Base-by-base conservation (phyloP, 2,797 vertebrate species). In the Pristis pectinata region DNA sequence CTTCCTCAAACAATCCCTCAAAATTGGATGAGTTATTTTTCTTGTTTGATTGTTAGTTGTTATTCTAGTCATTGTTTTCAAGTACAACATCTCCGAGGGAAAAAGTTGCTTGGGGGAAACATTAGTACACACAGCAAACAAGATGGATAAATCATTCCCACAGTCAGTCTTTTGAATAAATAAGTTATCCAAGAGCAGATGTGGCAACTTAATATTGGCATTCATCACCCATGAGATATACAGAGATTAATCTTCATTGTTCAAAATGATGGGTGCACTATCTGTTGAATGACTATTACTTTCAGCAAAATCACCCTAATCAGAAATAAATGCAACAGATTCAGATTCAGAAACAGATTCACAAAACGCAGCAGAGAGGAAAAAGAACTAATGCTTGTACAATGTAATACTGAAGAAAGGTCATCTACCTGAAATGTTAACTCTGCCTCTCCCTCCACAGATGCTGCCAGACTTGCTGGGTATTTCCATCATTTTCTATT, bases 101-200 rank as follows among this genome's bases (percentile, higher is more conserved):
- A 17, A 59, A 87, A 4, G 56, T 87, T 87, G 56, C 59, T 87
- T 30, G n/a, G 53, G 56, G 61, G 61, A 7, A n/a, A 87, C 27
- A 34, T 13, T 87, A 87, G 59, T 56, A 85, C 82, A 44, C 56
- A 85, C 56, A 87, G 30, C 83, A 87, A 59, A 87, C 83, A 87
- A 87, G 56, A 87, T 87, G 53, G 87, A 61, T 87, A 87, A 87
- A 87, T 87, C 83, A 59, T n/a, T 87, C 15, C 34, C 56, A 34
- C 53, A 87, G 53, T 5, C 34, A 30, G 15, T 53, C 83, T 87
- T 30, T 87, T 30, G 53, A 61, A 87, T 59, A 87, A 17, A 59
- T 87, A 87, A 61, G 83, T 87, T 87, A 59, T 87, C 59, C 30
- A 59, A 87, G 83, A 83, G 53, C 30, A n/a, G 83, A 87, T 87